phyloP scores from a whole-genome alignment of 1,140 invertebrate species.

The Platyura marginata region DNA sequence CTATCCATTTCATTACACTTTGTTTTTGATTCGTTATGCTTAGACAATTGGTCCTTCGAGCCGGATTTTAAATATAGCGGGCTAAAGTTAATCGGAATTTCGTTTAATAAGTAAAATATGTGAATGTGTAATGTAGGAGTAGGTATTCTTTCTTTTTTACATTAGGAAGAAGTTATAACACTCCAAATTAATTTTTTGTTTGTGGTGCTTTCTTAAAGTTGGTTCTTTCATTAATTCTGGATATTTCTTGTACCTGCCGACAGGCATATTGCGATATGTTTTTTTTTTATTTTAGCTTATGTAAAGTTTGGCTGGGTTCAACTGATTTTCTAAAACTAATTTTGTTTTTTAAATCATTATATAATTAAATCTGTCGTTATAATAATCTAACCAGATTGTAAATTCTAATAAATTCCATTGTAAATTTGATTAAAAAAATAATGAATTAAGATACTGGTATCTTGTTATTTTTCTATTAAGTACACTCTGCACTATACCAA shows the following conservation, averaged over 20 bases:
- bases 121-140: too few relatives aligned
- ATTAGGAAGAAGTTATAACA: too few relatives aligned
- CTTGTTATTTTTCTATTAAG: not conserved
- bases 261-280: not conserved
- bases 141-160: too few relatives aligned
- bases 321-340: not conserved
- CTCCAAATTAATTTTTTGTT: too few relatives aligned
- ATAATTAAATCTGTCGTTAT: not conserved
- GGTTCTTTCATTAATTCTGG: not conserved
- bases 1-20: not conserved
- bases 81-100: too few relatives aligned
- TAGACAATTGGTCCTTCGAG: too few relatives aligned
- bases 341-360: not conserved
- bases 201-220: not conserved
- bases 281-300: not conserved
- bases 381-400: not conserved
- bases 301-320: not conserved
- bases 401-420: not conserved
- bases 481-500: not conserved
- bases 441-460: not conserved
- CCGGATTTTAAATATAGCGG: too few relatives aligned
- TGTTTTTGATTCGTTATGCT: not conserved
- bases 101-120: too few relatives aligned
- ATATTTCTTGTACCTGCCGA: not conserved
- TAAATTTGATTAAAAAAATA: not conserved